A percentile compares a stretch with the other conserved stretches of the same genome.
Evolutionary conservation across 1,140 invertebrate genomes (phyloP).

Genomic region (Drosophila guanche): DNA sequence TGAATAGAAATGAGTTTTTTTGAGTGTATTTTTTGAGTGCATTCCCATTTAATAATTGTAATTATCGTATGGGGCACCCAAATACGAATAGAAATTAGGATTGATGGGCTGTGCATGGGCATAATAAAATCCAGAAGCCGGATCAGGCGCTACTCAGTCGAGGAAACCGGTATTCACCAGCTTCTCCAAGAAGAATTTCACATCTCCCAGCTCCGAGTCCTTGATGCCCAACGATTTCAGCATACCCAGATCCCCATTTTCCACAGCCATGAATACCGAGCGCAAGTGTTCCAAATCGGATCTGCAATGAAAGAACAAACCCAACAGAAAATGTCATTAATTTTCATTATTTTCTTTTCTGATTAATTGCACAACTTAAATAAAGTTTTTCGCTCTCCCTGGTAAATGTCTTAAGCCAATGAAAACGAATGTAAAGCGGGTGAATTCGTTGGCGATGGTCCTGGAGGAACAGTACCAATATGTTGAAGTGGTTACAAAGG

Average conservation of each 20-base stretch:
- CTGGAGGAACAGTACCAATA: background rate
- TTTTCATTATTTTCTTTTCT: constrained; percentile 12
- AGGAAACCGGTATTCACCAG: constrained; percentile 98
- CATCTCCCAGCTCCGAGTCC: constrained; percentile 97
- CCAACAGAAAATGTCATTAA: constrained; percentile 11
- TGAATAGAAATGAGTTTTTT: constrained; percentile 8
- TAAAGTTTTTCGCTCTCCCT: constrained; percentile 11
- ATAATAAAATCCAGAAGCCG: constrained; percentile 87
- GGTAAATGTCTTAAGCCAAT: constrained; percentile 8
- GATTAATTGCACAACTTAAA: constrained; percentile 34
- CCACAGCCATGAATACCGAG: constrained; percentile 97
- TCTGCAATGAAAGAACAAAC: constrained; percentile 74
- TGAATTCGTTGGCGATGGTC: constrained; percentile 1
- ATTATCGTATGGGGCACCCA: constrained; percentile 81
- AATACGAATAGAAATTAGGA: constrained; percentile 87
- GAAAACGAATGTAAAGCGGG: background rate
- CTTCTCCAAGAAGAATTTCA: constrained; percentile 98
- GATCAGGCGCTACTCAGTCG: constrained; percentile 91
- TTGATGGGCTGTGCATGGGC: constrained; percentile 86
- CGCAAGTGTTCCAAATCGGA: constrained; percentile 95
- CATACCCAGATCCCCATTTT: constrained; percentile 96
- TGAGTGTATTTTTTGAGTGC: constrained; percentile 29
- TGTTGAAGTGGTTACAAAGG: constrained; percentile 2
- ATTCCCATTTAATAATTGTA: constrained; percentile 74
- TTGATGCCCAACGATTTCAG: constrained; percentile 97